Percentiles rank a stretch among this genome's conserved stretches.
phyloP scores from a whole-genome alignment of 1,140 invertebrate species.

The Atopsyche davidsoni region DNA sequence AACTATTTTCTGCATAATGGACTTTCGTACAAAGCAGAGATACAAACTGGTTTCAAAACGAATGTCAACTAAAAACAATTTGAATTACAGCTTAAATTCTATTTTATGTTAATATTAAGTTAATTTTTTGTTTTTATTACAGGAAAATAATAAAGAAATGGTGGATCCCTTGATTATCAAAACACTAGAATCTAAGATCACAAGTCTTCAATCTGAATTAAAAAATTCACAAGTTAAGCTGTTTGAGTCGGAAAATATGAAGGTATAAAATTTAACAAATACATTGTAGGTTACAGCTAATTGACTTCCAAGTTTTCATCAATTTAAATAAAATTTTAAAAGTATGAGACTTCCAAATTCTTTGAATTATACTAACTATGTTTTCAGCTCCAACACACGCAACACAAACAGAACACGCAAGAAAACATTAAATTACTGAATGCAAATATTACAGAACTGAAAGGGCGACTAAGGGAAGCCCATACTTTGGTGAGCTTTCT shows the following conservation, averaged over 20 bases:
- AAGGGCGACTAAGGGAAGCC: constrained; percentile 36
- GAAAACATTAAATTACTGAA: constrained; percentile 38
- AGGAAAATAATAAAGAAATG: constrained; percentile 6
- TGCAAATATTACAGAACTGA: constrained; percentile 38
- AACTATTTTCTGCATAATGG: too few relatives aligned
- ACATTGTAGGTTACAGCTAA: neutral
- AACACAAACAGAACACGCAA: constrained; percentile 34
- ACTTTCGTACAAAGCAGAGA: too few relatives aligned
- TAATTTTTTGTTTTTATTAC: too few relatives aligned
- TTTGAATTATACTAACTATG: too few relatives aligned
- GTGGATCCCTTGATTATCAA: neutral
- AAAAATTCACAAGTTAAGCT: constrained; percentile 41
- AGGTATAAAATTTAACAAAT: constrained; percentile 31
- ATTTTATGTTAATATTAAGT: too few relatives aligned
- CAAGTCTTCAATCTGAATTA: constrained; percentile 33
- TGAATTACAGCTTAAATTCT: too few relatives aligned
- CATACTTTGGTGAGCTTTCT: constrained; percentile 39
- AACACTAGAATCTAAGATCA: constrained; percentile 32
- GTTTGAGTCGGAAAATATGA: constrained; percentile 40
- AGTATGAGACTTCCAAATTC: too few relatives aligned
- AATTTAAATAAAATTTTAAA: too few relatives aligned
- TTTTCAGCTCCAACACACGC: constrained; percentile 39
- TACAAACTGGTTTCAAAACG: too few relatives aligned
- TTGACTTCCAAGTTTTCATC: too few relatives aligned
- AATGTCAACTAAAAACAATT: too few relatives aligned